Conservation (phyloP, 2,888 invertebrate genomes). For the Amphipyra tragopoginis region DNA sequence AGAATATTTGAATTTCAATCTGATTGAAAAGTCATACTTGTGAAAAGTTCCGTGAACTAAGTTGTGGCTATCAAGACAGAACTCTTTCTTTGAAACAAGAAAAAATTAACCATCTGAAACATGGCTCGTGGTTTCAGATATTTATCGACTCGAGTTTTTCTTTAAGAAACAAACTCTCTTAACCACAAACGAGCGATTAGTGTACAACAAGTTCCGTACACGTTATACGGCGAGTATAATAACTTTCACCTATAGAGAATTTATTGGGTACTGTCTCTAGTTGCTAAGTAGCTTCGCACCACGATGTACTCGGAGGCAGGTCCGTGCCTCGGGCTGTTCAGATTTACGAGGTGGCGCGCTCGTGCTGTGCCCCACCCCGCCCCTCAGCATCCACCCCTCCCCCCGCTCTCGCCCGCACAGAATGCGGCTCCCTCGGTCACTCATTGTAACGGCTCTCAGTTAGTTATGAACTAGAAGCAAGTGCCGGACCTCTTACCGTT, state of each 20-base stretch:
- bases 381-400: conserved; percentile 54
- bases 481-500: conserved; percentile 67
- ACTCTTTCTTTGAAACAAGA: conserved; percentile 15
- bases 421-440: conserved; percentile 70
- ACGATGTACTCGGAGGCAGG: conserved; percentile 65
- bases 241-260: conserved; percentile 70
- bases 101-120: conserved; percentile 27
- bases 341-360: conserved; percentile 82
- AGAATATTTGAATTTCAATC: neutral
- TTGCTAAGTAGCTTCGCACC: conserved; percentile 71
- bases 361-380: conserved; percentile 73
- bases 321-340: conserved; percentile 73
- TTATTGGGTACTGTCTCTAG: conserved; percentile 74
- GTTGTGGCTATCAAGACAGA: conserved; percentile 2
- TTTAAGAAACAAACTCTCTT: conserved; percentile 52
- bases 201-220: conserved; percentile 61
- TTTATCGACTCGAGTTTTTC: conserved; percentile 54
- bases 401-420: conserved; percentile 59
- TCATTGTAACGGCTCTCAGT: conserved; percentile 78
- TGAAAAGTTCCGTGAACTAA: conserved; percentile 11
- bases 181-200: conserved; percentile 63
- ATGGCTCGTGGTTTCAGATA: conserved; percentile 37
- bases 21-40: conserved; percentile 10
- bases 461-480: conserved; percentile 75
- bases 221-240: conserved; percentile 62